Evolutionary conservation across 92 coral and sea anemone species (phyloP), one percentile per base, ranked within the genome.

Genomic region (Porites rus): DNA sequence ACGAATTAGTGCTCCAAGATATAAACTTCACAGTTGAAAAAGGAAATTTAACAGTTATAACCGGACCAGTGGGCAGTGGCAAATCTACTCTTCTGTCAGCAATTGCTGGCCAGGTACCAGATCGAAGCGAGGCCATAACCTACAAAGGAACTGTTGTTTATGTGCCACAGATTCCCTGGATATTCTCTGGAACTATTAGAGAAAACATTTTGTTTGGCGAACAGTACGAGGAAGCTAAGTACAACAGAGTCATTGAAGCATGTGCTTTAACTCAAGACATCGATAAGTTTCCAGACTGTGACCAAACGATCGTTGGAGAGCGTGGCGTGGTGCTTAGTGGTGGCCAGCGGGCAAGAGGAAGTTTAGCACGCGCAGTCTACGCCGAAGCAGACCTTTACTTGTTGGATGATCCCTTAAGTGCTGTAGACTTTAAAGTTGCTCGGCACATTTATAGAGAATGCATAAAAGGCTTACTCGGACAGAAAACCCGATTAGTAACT

Each of bases 51-150:
- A 66, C 71, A 69, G 74, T 69, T 9, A 24, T 69, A 13, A 69
- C 74, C 18, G 74, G 74, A 24, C 74, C 74, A 69, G 51, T 69
- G 25, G 74, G 74, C 31, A 69, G 74, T 69, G 74, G 74, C 22
- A 69, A 69, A 19, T 69, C 74, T 24, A 69, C 74, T 10, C 74
- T 69, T 38, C 74, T 69, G 11, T 19, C 31, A 19, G 22, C 71
- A 66, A 66, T 66, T 16, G 71, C 71, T 66, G 71, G 71, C 24
- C 12, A 66, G 31, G 31, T 69, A 38, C 17, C 31, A 16, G 9
- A 22, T 9, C 1, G 11, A 9, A 69, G 18, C 51, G 74, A 46
- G 38, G 17, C 22, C 14, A 19, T 69, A 24, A 10, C 10, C 51
- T 24, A 7, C 17, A 69, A 21, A 10, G 61, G 61, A 14, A 12